Evolutionary conservation across 2,888 invertebrate genomes (phyloP).

Genomic region (Eulithis prunata): DNA sequence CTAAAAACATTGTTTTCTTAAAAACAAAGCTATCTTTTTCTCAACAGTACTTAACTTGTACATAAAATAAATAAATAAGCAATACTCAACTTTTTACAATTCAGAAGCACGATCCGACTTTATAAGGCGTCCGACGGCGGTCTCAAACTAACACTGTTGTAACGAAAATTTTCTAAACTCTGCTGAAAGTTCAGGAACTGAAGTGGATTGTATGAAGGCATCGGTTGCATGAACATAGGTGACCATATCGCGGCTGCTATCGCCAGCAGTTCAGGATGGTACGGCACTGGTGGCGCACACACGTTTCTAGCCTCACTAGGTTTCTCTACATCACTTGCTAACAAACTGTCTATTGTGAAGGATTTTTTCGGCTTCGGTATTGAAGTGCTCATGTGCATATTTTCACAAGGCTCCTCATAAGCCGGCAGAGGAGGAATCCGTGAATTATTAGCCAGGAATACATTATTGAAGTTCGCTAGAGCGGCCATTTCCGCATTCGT

Average conservation of each 20-base stretch:
- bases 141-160: slow-evolving; percentile 28
- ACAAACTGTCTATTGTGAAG: slow-evolving; percentile 94
- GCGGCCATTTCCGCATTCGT: slow-evolving; percentile 86
- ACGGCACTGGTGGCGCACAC: slow-evolving; percentile 40
- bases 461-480: slow-evolving; percentile 86
- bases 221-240: slow-evolving; percentile 47
- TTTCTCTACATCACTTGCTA: slow-evolving; percentile 86
- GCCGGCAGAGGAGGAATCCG: slow-evolving; percentile 51
- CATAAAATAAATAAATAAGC: slow-evolving; percentile 20
- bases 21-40: neutral
- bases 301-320: slow-evolving; percentile 50
- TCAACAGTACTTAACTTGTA: slow-evolving; percentile 1
- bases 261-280: slow-evolving; percentile 54
- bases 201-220: slow-evolving; percentile 47
- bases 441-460: slow-evolving; percentile 77
- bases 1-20: neutral
- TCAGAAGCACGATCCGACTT: slow-evolving; percentile 15
- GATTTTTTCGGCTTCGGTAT: slow-evolving; percentile 85
- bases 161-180: slow-evolving; percentile 44
- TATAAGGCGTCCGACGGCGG: slow-evolving; percentile 28
- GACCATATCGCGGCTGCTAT: slow-evolving; percentile 60
- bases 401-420: slow-evolving; percentile 48
- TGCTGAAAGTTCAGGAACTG: slow-evolving; percentile 52
- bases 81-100: slow-evolving; percentile 23
- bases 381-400: slow-evolving; percentile 29